phyloP scores from a whole-genome alignment of 2,797 vertebrate species.

The Melanotaenia boesemani region DNA sequence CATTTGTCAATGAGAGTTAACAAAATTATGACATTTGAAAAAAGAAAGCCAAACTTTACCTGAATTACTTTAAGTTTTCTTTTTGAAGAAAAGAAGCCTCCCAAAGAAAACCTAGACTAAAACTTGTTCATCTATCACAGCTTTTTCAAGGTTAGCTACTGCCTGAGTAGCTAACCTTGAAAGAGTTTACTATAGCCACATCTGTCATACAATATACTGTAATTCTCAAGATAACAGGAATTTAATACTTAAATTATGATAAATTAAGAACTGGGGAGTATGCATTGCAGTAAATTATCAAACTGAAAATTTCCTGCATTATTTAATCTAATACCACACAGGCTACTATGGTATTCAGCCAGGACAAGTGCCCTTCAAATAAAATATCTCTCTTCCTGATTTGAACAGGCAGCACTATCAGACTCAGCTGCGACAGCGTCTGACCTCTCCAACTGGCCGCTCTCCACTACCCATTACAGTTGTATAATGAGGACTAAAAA shows the following conservation, averaged over 20 bases:
- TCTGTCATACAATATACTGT: too few species aligned
- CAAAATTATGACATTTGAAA: too few species aligned
- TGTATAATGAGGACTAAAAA: conserved; percentile 58
- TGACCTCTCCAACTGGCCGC: conserved; percentile 66
- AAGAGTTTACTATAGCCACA: too few species aligned
- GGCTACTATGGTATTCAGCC: conserved; percentile 51
- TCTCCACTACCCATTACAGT: conserved; percentile 61
- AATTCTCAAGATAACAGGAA: background rate
- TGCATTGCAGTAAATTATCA: background rate
- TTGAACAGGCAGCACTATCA: conserved; percentile 49
- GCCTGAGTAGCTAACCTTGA: too few species aligned
- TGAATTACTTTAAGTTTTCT: too few species aligned
- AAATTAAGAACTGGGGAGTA: background rate
- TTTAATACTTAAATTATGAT: background rate
- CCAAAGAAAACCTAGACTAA: too few species aligned
- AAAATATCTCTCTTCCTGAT: conserved; percentile 51
- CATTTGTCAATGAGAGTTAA: too few species aligned
- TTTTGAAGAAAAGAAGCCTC: too few species aligned
- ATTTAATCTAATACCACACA: conserved; percentile 37
- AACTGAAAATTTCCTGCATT: conserved; percentile 30
- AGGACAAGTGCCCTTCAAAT: conserved; percentile 68
- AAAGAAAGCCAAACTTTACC: too few species aligned
- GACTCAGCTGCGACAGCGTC: conserved; percentile 55
- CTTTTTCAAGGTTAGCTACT: too few species aligned
- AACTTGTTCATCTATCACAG: too few species aligned